phyloP scores from a whole-genome alignment of 2,888 invertebrate genomes.

The Diarsia dahlii region DNA sequence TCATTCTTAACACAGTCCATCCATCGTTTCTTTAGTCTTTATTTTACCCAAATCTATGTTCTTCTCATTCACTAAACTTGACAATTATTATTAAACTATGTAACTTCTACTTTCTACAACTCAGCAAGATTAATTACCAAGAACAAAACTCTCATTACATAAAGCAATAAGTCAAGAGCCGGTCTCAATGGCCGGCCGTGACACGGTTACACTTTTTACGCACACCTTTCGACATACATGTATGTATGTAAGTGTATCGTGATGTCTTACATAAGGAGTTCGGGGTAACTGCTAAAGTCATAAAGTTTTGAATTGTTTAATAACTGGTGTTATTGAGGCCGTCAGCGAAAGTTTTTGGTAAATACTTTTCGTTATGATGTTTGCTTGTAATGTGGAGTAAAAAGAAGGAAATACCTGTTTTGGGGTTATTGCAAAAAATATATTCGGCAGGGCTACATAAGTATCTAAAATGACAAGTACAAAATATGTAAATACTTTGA shows the following conservation, averaged over 20 bases:
- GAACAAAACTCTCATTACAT: constrained; percentile 48
- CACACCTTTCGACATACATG: constrained; percentile 47
- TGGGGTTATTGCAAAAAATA: background rate
- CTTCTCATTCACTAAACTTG: too few species aligned
- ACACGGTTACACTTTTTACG: constrained; percentile 67
- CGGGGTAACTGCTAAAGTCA: constrained; percentile 31
- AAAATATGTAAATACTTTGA: too few species aligned
- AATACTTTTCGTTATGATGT: constrained; percentile 17
- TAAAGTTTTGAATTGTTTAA: constrained; percentile 15
- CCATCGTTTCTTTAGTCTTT: too few species aligned
- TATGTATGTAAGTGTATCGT: constrained; percentile 35
- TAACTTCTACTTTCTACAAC: constrained; percentile 36
- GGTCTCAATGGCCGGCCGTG: constrained; percentile 66
- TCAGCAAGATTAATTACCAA: constrained; percentile 38
- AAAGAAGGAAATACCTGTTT: background rate
- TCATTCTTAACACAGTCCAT: too few species aligned
- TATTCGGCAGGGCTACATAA: background rate
- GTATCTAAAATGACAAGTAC: too few species aligned
- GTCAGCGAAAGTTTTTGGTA: constrained; percentile 16
- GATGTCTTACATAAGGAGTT: constrained; percentile 54
- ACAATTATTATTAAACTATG: too few species aligned
- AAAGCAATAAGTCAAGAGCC: constrained; percentile 39
- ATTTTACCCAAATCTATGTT: too few species aligned
- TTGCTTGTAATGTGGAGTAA: background rate
- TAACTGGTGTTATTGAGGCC: constrained; percentile 48